A percentile compares a stretch with the other conserved stretches of the same genome.
These are phyloP conservation scores for Ceyx margarethae DNA, from an alignment of 2,113 vertebrate species.

Conservation along the genomic window DNA sequence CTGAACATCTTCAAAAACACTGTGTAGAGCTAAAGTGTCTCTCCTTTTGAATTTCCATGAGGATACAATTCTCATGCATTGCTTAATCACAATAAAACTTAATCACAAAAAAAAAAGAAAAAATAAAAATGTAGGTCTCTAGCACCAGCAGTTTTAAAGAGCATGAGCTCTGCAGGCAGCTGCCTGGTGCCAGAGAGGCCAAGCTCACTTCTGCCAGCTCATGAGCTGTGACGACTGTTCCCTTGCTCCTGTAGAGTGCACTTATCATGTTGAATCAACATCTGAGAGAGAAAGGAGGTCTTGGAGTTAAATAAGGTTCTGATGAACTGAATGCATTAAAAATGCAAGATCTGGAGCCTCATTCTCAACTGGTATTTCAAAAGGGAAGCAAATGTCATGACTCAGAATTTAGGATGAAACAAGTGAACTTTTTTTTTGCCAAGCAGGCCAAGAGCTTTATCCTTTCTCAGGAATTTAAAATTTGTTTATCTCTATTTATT, in stretches of 20 bases:
- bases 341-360: slow-evolving; percentile 31
- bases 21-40: not conserved
- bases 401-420: not conserved
- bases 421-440: not conserved
- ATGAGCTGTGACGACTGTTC: not conserved
- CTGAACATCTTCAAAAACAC: not conserved
- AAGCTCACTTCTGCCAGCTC: not conserved
- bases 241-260: not conserved
- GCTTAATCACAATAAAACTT: not conserved
- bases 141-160: not conserved
- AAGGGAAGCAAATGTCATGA: not conserved
- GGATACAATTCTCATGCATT: not conserved
- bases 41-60: not conserved
- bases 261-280: slow-evolving; percentile 43
- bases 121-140: not conserved
- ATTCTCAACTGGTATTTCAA: not conserved
- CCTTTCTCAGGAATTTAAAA: not conserved
- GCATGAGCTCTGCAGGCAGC: not conserved
- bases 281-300: slow-evolving; percentile 39
- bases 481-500: not conserved
- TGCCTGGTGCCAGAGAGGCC: not conserved
- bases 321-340: not conserved
- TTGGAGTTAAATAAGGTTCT: slow-evolving; percentile 14
- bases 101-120: no score
- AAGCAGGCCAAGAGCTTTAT: not conserved